Conservation (phyloP, 2,888 invertebrate genomes). For the Lasioglossum villosulum region DNA sequence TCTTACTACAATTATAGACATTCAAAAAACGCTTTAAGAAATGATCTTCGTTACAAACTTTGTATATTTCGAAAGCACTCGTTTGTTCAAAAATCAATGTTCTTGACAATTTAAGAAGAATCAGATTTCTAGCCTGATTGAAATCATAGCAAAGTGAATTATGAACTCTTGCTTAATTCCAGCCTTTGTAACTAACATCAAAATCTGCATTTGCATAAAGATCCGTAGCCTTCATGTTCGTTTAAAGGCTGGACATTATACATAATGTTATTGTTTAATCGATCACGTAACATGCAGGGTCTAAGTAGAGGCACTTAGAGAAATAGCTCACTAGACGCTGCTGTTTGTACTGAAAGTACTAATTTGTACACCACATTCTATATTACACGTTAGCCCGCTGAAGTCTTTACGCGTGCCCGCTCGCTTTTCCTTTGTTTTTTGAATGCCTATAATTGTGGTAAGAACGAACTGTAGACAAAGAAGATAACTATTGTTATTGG, state of each 20-base stretch:
- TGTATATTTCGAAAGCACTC: no score
- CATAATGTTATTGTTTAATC: slow-evolving; percentile 6
- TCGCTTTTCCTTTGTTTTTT: background rate
- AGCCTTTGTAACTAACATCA: background rate
- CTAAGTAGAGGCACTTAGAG: background rate
- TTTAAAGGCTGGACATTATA: background rate
- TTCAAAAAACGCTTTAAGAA: no score
- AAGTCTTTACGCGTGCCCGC: background rate
- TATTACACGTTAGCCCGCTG: background rate
- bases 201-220: background rate
- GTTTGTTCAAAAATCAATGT: background rate
- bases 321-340: background rate
- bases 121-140: background rate
- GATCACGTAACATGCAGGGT: background rate
- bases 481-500: background rate
- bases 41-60: no score
- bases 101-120: background rate
- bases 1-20: background rate
- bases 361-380: background rate
- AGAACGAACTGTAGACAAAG: background rate
- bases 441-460: background rate
- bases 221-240: background rate
- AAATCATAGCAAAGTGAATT: background rate
- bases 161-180: background rate
- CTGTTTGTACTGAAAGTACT: background rate